These are phyloP conservation scores for Martes martes DNA, from an alignment of 2,113 vertebrate species.

Conservation along the genomic window DNA sequence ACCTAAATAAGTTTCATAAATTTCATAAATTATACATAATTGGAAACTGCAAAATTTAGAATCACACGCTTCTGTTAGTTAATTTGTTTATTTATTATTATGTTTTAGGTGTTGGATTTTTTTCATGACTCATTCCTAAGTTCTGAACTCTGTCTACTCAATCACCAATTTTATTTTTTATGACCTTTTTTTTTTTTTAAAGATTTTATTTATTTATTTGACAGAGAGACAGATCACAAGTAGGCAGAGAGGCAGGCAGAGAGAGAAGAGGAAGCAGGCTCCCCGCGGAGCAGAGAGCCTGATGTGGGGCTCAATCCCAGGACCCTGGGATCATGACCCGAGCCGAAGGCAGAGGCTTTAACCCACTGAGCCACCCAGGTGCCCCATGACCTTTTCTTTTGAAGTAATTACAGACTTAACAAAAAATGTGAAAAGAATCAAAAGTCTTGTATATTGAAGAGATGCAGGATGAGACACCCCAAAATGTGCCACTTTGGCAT, in stretches of 20 bases:
- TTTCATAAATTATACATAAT: neutral
- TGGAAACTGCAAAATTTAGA: neutral
- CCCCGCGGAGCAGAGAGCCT: no score
- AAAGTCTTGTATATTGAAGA: neutral
- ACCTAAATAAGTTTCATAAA: neutral
- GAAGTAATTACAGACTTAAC: neutral
- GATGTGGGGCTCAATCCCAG: no score
- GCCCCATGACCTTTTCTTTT: neutral
- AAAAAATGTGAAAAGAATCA: neutral
- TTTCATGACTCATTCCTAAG: neutral
- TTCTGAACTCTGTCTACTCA: neutral
- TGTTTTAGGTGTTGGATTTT: neutral
- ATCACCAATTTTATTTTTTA: neutral
- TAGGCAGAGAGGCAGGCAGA: no score
- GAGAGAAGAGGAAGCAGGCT: no score
- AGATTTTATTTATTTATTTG: no score
- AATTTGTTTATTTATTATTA: neutral
- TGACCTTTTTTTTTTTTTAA: neutral
- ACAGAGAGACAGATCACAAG: no score
- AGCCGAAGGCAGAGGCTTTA: no score
- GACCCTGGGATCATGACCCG: no score
- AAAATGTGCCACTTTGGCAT: neutral
- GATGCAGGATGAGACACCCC: neutral
- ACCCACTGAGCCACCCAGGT: no score
- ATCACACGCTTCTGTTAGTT: neutral